These are phyloP conservation scores for Ivindomyrus marchei DNA, from an alignment of 2,113 vertebrate genomes.

Conservation along the genomic window DNA sequence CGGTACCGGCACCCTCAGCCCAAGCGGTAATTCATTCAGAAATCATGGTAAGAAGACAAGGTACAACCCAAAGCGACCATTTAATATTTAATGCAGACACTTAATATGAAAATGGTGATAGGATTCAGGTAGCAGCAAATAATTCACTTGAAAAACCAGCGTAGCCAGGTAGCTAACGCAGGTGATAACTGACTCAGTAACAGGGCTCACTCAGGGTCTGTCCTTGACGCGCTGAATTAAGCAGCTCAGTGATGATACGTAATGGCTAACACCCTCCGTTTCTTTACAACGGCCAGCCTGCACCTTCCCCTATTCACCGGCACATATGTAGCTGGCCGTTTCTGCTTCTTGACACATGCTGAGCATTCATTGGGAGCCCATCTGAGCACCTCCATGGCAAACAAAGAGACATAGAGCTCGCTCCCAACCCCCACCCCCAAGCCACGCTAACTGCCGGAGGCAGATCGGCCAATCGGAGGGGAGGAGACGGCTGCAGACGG, in stretches of 20 bases:
- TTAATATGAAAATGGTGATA: not conserved
- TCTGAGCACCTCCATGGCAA: not conserved
- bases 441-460: not conserved
- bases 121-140: not conserved
- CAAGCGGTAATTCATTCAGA: not conserved
- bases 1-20: not conserved
- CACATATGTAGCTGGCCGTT: no score
- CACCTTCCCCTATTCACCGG: not conserved
- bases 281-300: not conserved
- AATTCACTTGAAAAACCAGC: not conserved
- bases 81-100: not conserved
- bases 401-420: not conserved
- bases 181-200: not conserved
- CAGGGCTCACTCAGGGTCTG: not conserved
- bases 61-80: not conserved
- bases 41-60: not conserved
- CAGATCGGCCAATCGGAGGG: not conserved
- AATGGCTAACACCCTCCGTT: not conserved
- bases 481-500: not conserved
- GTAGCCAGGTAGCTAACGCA: not conserved
- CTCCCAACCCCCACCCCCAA: not conserved
- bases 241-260: not conserved
- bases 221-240: not conserved
- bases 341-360: not conserved
- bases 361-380: not conserved